phyloP scores from a whole-genome alignment of 2,113 vertebrate genomes.

The Rana temporaria region DNA sequence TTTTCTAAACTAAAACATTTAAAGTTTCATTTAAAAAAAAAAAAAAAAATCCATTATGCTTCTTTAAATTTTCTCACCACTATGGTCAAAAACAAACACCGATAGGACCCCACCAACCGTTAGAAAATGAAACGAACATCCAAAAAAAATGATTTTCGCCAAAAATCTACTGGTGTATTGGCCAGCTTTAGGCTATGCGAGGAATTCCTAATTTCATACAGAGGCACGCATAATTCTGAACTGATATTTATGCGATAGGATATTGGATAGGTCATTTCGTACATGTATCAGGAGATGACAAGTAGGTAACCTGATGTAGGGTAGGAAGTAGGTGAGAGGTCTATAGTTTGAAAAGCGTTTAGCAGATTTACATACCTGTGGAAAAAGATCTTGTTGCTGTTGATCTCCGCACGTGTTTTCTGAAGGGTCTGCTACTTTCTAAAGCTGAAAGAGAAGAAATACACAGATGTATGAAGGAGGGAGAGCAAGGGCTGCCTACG shows the following conservation, averaged over 20 bases:
- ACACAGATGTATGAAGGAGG: constrained; percentile 12
- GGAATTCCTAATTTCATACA: too few relatives aligned
- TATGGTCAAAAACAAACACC: too few relatives aligned
- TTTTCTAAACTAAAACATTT: too few relatives aligned
- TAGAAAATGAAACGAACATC: too few relatives aligned
- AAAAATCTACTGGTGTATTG: too few relatives aligned
- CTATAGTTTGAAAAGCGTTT: too few relatives aligned
- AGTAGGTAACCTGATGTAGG: neutral
- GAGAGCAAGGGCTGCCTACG: neutral
- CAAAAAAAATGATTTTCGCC: too few relatives aligned
- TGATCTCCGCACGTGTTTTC: constrained; percentile 1
- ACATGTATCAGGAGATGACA: neutral
- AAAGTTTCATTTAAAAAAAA: too few relatives aligned
- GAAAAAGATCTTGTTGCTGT: neutral
- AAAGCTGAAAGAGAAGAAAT: constrained; percentile 13
- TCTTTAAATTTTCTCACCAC: too few relatives aligned
- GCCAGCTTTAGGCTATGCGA: too few relatives aligned
- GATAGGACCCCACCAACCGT: too few relatives aligned
- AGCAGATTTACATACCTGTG: neutral
- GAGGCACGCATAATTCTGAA: neutral
- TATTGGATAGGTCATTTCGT: neutral
- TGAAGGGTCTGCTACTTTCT: neutral
- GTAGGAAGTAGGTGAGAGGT: neutral
- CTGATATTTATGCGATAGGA: neutral
- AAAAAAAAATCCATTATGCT: too few relatives aligned